phyloP scores from a whole-genome alignment of 2,888 invertebrate genomes.

The Penaeus monodon region DNA sequence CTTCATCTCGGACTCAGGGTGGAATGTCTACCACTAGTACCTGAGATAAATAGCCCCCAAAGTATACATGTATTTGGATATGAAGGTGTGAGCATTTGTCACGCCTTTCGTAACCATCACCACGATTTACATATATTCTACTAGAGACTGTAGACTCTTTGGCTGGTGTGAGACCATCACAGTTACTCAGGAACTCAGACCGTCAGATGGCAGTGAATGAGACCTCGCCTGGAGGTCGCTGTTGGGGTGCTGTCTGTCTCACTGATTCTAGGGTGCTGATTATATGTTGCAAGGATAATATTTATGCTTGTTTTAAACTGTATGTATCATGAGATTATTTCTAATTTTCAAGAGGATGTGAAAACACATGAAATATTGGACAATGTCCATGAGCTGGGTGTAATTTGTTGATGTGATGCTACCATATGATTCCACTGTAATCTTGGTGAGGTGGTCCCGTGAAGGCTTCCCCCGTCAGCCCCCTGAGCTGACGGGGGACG shows the following conservation, averaged over 20 bases:
- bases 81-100: too few relatives aligned
- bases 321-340: conserved; percentile 31
- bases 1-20: too few relatives aligned
- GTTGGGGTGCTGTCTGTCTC: conserved; percentile 16
- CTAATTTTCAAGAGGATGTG: not conserved
- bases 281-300: conserved; percentile 24
- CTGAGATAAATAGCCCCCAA: too few relatives aligned
- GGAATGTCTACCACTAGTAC: too few relatives aligned
- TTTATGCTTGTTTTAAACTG: conserved; percentile 13
- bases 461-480: conserved; percentile 20
- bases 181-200: conserved; percentile 22
- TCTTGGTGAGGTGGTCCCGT: conserved; percentile 22
- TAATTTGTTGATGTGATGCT: conserved; percentile 14
- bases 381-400: conserved; percentile 15
- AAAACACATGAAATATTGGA: conserved; percentile 4
- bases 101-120: too few relatives aligned
- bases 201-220: conserved; percentile 26
- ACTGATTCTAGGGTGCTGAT: conserved; percentile 30
- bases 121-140: too few relatives aligned
- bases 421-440: conserved; percentile 20
- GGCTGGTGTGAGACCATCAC: conserved; percentile 14
- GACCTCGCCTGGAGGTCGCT: not conserved
- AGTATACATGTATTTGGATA: too few relatives aligned
- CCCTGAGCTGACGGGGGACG: conserved; percentile 12
- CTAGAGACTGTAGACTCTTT: too few relatives aligned